Evolutionary conservation across 1,140 invertebrate genomes (phyloP).

Genomic region (Adelges cooleyi): DNA sequence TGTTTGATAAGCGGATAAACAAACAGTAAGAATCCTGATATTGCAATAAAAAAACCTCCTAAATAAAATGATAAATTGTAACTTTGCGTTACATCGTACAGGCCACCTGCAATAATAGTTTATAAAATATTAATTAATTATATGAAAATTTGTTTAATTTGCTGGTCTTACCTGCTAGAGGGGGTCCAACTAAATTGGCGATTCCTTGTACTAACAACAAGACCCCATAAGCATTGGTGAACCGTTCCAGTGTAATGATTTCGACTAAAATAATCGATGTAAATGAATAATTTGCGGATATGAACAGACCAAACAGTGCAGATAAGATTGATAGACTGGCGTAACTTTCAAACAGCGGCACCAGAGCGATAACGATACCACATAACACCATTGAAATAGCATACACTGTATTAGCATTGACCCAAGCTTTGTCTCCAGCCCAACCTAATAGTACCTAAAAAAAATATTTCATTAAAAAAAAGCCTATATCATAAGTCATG

Average conservation of each 20-base stretch:
- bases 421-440: slow-evolving; percentile 77
- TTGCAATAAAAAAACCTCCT: slow-evolving; percentile 59
- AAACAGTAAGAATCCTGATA: slow-evolving; percentile 60
- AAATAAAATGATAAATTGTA: slow-evolving; percentile 65
- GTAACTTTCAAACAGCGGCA: slow-evolving; percentile 30
- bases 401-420: slow-evolving; percentile 70
- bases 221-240: slow-evolving; percentile 80
- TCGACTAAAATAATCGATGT: slow-evolving; percentile 77
- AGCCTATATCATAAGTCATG: too few species aligned
- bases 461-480: too few species aligned
- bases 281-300: slow-evolving; percentile 76
- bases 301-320: slow-evolving; percentile 65
- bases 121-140: neutral
- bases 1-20: slow-evolving; percentile 22
- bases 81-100: slow-evolving; percentile 54
- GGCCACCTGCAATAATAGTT: slow-evolving; percentile 42
- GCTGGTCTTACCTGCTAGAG: slow-evolving; percentile 46
- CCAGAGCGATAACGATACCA: slow-evolving; percentile 40
- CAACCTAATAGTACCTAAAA: slow-evolving; percentile 69
- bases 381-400: slow-evolving; percentile 62
- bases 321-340: slow-evolving; percentile 28
- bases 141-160: neutral
- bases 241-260: slow-evolving; percentile 61
- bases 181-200: slow-evolving; percentile 54
- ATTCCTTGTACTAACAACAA: slow-evolving; percentile 74